These are phyloP conservation scores for Ladona fulva DNA, from an alignment of 1,140 invertebrate species.

Conservation along the genomic window DNA sequence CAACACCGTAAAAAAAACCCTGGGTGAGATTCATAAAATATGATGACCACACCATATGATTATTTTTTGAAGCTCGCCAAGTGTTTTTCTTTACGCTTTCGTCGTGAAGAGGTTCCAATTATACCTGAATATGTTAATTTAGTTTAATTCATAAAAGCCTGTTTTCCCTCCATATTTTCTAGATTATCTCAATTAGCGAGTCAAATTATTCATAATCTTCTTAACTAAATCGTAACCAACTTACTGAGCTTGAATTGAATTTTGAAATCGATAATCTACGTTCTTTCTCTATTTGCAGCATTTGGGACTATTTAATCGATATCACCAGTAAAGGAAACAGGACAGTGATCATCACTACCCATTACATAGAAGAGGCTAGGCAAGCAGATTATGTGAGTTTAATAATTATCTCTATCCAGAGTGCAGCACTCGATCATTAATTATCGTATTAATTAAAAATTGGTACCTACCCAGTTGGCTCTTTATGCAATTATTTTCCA, in stretches of 20 bases:
- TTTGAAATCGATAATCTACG: too few species aligned
- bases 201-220: not conserved
- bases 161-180: not conserved
- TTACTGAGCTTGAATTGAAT: not conserved
- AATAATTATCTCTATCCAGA: not conserved
- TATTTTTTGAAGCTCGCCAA: not conserved
- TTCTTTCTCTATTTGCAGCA: conserved; percentile 34
- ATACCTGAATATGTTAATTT: too few species aligned
- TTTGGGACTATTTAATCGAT: conserved; percentile 48
- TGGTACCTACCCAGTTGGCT: too few species aligned
- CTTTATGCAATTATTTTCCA: too few species aligned
- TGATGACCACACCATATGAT: too few species aligned
- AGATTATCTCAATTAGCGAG: not conserved
- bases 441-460: too few species aligned
- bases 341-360: conserved; percentile 45
- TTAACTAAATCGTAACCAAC: not conserved
- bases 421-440: too few species aligned
- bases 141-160: too few species aligned
- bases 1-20: too few species aligned
- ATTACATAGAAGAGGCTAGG: conserved; percentile 50
- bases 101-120: too few species aligned
- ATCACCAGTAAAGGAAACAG: conserved; percentile 38
- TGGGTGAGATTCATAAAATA: too few species aligned
- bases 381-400: conserved; percentile 39
- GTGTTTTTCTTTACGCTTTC: not conserved